Conservation (phyloP, 2,113 vertebrate species). For the Electrona antarctica region DNA sequence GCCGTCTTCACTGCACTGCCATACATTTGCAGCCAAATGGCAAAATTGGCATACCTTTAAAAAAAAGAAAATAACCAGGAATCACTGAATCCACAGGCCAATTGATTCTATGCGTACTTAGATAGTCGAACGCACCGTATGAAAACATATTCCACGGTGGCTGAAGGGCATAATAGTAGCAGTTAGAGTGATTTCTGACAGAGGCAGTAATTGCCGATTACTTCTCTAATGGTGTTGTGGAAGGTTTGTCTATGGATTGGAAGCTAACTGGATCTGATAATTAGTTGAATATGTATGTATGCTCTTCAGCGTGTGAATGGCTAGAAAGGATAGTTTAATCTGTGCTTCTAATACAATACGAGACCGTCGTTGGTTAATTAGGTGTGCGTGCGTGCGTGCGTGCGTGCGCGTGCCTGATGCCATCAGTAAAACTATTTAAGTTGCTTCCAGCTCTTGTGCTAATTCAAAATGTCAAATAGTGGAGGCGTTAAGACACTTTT, state of each 20-base stretch:
- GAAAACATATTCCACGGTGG: slow-evolving; percentile 59
- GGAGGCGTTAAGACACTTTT: too few species aligned
- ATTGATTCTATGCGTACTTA: slow-evolving; percentile 41
- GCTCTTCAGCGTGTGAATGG: slow-evolving; percentile 46
- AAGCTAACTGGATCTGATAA: slow-evolving; percentile 62
- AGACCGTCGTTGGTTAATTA: too few species aligned
- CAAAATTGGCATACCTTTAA: slow-evolving; percentile 60
- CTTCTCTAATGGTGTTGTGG: slow-evolving; percentile 58
- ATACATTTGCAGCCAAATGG: slow-evolving; percentile 62
- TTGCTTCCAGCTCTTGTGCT: too few species aligned
- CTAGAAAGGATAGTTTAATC: slow-evolving; percentile 24
- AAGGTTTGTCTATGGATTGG: slow-evolving; percentile 38
- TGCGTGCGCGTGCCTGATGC: too few species aligned
- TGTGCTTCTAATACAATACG: slow-evolving; percentile 30
- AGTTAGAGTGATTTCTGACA: slow-evolving; percentile 66
- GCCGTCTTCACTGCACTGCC: slow-evolving; percentile 61
- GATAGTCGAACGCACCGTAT: slow-evolving; percentile 46
- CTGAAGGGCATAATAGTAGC: slow-evolving; percentile 50
- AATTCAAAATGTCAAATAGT: too few species aligned
- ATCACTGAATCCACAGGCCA: slow-evolving; percentile 36
- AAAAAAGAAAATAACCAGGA: slow-evolving; percentile 23
- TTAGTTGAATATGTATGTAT: slow-evolving; percentile 52
- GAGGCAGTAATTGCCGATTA: slow-evolving; percentile 64
- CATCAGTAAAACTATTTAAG: too few species aligned
- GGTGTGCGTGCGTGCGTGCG: too few species aligned